Evolutionary conservation across 1,140 invertebrate genomes (phyloP).

Genomic region (Drosophila pallidifrons): DNA sequence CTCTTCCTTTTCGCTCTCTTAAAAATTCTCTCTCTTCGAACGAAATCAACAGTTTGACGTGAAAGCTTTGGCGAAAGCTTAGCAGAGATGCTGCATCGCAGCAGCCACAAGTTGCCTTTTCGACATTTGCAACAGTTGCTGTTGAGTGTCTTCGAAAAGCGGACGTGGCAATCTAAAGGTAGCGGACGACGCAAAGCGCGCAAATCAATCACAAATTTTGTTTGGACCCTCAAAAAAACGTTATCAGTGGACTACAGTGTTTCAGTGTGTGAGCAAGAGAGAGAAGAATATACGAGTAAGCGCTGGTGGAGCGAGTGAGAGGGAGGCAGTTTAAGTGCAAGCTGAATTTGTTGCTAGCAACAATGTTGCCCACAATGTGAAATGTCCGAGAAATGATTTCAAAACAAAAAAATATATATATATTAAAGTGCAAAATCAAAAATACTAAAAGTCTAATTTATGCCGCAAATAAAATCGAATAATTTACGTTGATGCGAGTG

Average conservation of each 20-base stretch:
- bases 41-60: slow-evolving; percentile 72
- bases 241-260: slow-evolving; percentile 54
- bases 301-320: slow-evolving; percentile 4
- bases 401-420: neutral
- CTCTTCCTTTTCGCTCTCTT: slow-evolving; percentile 33
- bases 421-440: slow-evolving; percentile 19
- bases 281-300: neutral
- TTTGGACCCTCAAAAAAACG: slow-evolving; percentile 19
- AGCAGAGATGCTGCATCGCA: slow-evolving; percentile 56
- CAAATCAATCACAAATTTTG: slow-evolving; percentile 21
- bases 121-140: slow-evolving; percentile 80
- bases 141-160: slow-evolving; percentile 79
- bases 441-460: slow-evolving; percentile 15
- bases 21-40: slow-evolving; percentile 40
- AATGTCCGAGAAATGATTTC: slow-evolving; percentile 11
- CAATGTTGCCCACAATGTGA: slow-evolving; percentile 59
- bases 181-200: slow-evolving; percentile 44
- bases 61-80: slow-evolving; percentile 62
- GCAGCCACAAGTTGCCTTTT: slow-evolving; percentile 81
- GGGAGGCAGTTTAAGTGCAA: slow-evolving; percentile 75
- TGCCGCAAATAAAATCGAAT: slow-evolving; percentile 6
- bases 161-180: slow-evolving; percentile 73
- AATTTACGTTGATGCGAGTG: slow-evolving; percentile 1
- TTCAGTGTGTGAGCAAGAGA: neutral
- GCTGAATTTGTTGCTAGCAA: slow-evolving; percentile 63